phyloP scores from a whole-genome alignment of 1,140 invertebrate genomes.

The Triops longicaudatus region DNA sequence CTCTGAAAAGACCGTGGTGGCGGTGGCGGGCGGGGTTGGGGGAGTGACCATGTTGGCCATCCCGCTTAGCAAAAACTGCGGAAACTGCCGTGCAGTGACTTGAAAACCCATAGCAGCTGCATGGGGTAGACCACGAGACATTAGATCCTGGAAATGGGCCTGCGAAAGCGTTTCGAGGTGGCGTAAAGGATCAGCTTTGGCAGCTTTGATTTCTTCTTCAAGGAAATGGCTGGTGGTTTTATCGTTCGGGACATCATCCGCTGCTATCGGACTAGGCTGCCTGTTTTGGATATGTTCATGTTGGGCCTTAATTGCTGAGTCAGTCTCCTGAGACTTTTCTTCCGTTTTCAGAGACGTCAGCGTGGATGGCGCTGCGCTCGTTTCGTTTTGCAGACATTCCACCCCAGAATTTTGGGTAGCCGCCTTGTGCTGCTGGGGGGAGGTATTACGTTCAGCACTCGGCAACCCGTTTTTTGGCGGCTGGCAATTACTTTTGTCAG shows the following conservation, averaged over 20 bases:
- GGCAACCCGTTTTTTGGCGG: constrained; percentile 27
- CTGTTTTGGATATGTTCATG: neutral
- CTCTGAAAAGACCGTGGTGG: neutral
- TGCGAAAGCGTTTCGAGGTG: constrained; percentile 71
- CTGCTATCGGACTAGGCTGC: neutral
- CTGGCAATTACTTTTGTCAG: neutral
- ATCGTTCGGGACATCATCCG: neutral
- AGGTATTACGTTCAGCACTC: constrained; percentile 22
- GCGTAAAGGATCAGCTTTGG: constrained; percentile 56
- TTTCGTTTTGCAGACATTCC: constrained; percentile 11
- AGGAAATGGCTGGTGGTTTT: neutral
- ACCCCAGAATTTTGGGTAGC: constrained; percentile 23
- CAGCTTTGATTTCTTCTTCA: constrained; percentile 18
- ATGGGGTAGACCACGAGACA: constrained; percentile 22
- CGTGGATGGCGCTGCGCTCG: neutral
- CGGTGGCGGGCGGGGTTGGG: neutral
- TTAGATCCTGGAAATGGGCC: constrained; percentile 56
- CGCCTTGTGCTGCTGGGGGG: constrained; percentile 23
- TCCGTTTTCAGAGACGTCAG: neutral
- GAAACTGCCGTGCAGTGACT: constrained; percentile 43
- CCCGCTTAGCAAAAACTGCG: constrained; percentile 40
- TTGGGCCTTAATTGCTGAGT: neutral
- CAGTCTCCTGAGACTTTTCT: constrained; percentile 30
- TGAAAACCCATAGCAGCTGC: constrained; percentile 35
- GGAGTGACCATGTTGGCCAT: neutral